These are phyloP conservation scores for Callyntrura guangdongensis DNA, from an alignment of 2,888 invertebrate genomes.

Conservation along the genomic window DNA sequence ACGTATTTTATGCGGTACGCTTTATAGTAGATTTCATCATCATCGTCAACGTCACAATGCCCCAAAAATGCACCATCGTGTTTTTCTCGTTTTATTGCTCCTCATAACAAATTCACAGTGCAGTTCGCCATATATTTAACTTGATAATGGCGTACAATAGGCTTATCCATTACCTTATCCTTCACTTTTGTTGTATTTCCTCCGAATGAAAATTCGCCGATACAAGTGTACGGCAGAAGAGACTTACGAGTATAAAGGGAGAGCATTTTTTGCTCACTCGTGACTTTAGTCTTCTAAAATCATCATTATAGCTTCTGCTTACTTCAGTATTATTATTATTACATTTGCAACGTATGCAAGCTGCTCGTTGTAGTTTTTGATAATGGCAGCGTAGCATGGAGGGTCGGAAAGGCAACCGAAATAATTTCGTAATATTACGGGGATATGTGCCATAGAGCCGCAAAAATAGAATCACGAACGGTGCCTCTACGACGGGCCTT, in stretches of 20 bases:
- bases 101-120: conserved; percentile 49
- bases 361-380: background rate
- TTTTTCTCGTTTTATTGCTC: background rate
- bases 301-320: conserved; percentile 31
- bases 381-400: conserved; percentile 40
- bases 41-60: background rate
- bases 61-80: background rate
- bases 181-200: background rate
- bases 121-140: conserved; percentile 34
- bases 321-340: background rate
- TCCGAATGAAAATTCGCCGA: background rate
- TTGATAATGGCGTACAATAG: conserved; percentile 43
- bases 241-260: background rate
- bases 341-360: background rate
- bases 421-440: background rate
- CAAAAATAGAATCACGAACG: background rate
- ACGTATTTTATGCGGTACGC: too few species aligned
- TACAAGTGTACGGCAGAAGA: background rate
- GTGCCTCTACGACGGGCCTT: background rate
- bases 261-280: conserved; percentile 40
- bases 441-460: background rate
- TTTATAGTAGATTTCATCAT: too few species aligned
- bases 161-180: conserved; percentile 43
- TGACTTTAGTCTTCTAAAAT: background rate
- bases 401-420: conserved; percentile 43